Evolutionary conservation across 2,888 invertebrate genomes (phyloP).

Genomic region (Eupithecia dodoneata): DNA sequence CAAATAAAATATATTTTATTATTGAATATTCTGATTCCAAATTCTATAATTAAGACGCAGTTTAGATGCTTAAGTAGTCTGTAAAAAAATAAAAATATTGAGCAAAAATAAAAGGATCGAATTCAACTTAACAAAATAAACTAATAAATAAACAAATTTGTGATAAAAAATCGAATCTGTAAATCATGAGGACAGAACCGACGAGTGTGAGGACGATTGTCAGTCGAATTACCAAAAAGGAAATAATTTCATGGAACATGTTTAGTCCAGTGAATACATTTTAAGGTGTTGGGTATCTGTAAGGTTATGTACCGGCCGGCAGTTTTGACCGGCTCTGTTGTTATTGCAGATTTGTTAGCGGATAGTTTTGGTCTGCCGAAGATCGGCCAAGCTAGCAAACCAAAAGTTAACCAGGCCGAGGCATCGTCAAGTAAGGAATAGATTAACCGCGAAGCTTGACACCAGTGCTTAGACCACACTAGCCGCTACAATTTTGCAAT

Average conservation of each 20-base stretch:
- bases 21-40: too few relatives aligned
- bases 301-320: conserved; percentile 41
- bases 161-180: too few relatives aligned
- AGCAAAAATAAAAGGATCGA: too few relatives aligned
- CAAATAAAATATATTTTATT: too few relatives aligned
- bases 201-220: too few relatives aligned
- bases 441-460: conserved; percentile 11
- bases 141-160: too few relatives aligned
- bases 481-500: conserved; percentile 57
- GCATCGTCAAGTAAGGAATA: conserved; percentile 69
- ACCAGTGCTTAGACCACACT: conserved; percentile 53
- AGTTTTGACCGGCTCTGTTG: conserved; percentile 57
- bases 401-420: conserved; percentile 63
- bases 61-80: too few relatives aligned
- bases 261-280: background rate
- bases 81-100: too few relatives aligned
- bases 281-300: conserved; percentile 16
- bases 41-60: too few relatives aligned
- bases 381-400: conserved; percentile 68
- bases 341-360: conserved; percentile 76
- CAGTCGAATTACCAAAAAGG: too few relatives aligned
- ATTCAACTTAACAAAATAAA: too few relatives aligned
- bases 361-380: conserved; percentile 77
- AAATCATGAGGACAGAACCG: too few relatives aligned
- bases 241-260: background rate